These are phyloP conservation scores for Brachionus sp. DNA, from an alignment of 1,140 invertebrate species.

Conservation along the genomic window DNA sequence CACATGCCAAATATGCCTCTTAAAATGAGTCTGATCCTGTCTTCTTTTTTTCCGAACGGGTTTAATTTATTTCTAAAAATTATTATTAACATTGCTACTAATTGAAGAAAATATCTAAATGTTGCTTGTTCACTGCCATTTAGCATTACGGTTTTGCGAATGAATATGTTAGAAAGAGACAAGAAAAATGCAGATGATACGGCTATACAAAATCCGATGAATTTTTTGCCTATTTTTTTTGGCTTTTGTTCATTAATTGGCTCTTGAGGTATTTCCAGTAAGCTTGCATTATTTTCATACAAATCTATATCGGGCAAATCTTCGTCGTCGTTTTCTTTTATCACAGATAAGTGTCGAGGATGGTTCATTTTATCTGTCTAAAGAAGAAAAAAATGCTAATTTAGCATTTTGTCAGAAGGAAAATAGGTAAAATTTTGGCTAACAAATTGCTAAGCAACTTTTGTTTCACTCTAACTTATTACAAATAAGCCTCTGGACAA, in stretches of 20 bases:
- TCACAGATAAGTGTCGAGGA: neutral
- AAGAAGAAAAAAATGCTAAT: neutral
- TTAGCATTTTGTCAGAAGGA: neutral
- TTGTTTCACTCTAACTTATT: neutral
- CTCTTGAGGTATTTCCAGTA: neutral
- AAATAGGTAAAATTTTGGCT: neutral
- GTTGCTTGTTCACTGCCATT: conserved; percentile 27
- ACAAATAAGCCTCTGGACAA: neutral
- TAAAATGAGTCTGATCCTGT: neutral
- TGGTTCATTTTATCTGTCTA: neutral
- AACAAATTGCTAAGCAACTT: neutral
- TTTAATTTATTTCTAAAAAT: neutral
- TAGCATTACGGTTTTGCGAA: neutral
- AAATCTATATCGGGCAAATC: neutral
- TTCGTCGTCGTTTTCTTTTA: conserved; percentile 2
- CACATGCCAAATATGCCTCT: conserved; percentile 28
- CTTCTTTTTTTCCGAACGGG: conserved; percentile 19
- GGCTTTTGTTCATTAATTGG: neutral
- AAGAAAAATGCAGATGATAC: conserved; percentile 5
- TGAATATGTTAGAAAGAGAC: conserved; percentile 3
- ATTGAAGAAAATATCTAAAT: conserved; percentile 10
- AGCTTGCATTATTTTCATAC: neutral
- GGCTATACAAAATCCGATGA: neutral
- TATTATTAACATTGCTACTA: conserved; percentile 1
- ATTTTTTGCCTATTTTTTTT: neutral